Percentiles rank a stretch among this genome's conserved stretches.
These are phyloP conservation scores for Oenanthe melanoleuca DNA, from an alignment of 2,113 vertebrate genomes.

Conservation along the genomic window DNA sequence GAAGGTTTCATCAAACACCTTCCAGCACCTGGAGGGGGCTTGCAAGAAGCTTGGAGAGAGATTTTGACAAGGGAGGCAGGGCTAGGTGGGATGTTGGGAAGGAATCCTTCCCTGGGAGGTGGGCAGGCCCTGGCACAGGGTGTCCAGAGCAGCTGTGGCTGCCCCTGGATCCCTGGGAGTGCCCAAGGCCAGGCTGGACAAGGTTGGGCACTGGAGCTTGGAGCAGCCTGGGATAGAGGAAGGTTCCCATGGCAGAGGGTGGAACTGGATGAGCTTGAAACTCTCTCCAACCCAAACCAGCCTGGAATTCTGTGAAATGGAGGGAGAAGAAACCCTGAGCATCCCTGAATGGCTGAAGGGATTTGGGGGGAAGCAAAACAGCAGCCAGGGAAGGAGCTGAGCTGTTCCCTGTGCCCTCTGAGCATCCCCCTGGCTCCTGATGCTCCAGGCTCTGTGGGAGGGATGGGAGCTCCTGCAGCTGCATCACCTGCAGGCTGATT, in stretches of 20 bases:
- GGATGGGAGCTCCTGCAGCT: neutral
- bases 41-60: neutral
- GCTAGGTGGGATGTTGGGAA: neutral
- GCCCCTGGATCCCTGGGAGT: neutral
- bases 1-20: neutral
- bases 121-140: neutral
- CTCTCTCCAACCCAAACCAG: neutral
- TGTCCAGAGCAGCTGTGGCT: neutral
- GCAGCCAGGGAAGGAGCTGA: too few relatives aligned
- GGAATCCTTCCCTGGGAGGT: neutral
- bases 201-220: rapidly evolving
- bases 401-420: too few relatives aligned
- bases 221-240: rapidly evolving
- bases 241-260: neutral
- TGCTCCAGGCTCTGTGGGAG: neutral
- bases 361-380: neutral
- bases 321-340: rapidly evolving
- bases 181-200: neutral
- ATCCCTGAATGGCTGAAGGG: neutral
- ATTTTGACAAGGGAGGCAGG: neutral
- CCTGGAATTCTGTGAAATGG: neutral
- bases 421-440: neutral
- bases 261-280: neutral
- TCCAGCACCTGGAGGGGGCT: neutral
- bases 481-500: conserved; percentile 5